These are phyloP conservation scores for Acanthornis magna DNA, from an alignment of 2,797 vertebrate genomes.

Conservation along the genomic window DNA sequence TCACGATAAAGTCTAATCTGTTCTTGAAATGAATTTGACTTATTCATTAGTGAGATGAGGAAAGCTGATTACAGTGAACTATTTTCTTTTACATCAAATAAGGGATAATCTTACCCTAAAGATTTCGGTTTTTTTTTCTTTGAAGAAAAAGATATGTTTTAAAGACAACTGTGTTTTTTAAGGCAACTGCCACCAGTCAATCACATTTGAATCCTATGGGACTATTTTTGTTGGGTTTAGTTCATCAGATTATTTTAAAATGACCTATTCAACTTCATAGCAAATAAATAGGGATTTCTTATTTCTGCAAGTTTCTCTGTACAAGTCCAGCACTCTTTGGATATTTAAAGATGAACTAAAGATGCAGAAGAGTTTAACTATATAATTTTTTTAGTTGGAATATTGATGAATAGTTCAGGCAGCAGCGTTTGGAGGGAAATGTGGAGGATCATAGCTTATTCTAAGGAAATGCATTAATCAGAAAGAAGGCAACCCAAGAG, in stretches of 20 bases:
- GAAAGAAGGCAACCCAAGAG: neutral
- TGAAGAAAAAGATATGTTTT: neutral
- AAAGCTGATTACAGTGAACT: constrained; percentile 43
- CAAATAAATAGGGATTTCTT: neutral
- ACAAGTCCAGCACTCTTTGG: neutral
- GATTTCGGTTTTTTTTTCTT: neutral
- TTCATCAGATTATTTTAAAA: neutral
- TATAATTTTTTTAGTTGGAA: neutral
- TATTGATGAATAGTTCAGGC: neutral
- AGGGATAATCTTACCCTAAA: neutral
- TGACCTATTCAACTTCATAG: neutral
- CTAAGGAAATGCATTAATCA: neutral
- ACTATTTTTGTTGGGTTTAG: neutral
- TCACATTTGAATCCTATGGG: neutral
- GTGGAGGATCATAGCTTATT: neutral
- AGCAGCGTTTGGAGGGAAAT: neutral
- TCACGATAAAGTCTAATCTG: neutral
- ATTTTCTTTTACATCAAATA: constrained; percentile 32
- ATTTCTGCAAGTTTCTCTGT: neutral
- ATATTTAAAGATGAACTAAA: neutral
- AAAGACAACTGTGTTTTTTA: neutral
- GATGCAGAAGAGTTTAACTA: neutral
- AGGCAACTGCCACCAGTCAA: neutral
- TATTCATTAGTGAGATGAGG: constrained; percentile 47
- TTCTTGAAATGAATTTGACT: constrained; percentile 29